A percentile compares a stretch with the other conserved stretches of the same genome.
Evolutionary conservation across 30 jellyfish, hydroid and myxozoan genomes (phyloP).

Genomic region (Pseudorhiza aurosa): DNA sequence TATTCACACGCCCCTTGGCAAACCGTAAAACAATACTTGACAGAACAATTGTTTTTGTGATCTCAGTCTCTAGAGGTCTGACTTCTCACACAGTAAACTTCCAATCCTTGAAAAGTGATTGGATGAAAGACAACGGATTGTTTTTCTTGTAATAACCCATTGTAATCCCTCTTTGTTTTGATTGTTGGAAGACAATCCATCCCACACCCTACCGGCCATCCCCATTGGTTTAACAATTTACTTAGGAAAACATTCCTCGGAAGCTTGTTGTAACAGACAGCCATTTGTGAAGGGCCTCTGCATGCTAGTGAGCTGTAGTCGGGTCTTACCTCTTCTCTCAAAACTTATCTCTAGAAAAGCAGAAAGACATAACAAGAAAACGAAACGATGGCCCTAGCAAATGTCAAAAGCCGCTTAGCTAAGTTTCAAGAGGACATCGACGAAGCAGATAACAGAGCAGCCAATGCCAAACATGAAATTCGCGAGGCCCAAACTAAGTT

Average conservation of each 20-base stretch:
- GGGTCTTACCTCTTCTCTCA: neutral
- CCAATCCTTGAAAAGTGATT: slow-evolving; percentile 15
- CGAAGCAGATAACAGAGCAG: slow-evolving; percentile 87
- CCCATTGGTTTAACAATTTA: slow-evolving; percentile 61
- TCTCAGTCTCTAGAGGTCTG: neutral
- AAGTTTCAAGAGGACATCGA: slow-evolving; percentile 79
- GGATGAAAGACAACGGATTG: neutral
- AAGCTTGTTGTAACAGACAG: slow-evolving; percentile 35
- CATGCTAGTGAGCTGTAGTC: neutral
- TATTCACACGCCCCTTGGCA: neutral
- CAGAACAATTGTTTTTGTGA: neutral
- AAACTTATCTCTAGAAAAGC: neutral
- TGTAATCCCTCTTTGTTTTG: slow-evolving; percentile 38
- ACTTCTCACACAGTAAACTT: neutral
- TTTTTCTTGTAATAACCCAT: neutral
- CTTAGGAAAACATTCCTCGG: slow-evolving; percentile 49
- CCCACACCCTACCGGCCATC: slow-evolving; percentile 66
- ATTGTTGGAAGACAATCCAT: slow-evolving; percentile 24
- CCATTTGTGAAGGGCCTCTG: slow-evolving; percentile 10
- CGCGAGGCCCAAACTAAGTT: slow-evolving; percentile 90
- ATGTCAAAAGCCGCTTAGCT: slow-evolving; percentile 80
- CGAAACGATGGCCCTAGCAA: slow-evolving; percentile 53
- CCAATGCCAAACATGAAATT: slow-evolving; percentile 70
- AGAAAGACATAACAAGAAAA: neutral
- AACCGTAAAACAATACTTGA: neutral